Evolutionary conservation across 2,797 vertebrate genomes (phyloP).

Genomic region (Sebastes diaconus): DNA sequence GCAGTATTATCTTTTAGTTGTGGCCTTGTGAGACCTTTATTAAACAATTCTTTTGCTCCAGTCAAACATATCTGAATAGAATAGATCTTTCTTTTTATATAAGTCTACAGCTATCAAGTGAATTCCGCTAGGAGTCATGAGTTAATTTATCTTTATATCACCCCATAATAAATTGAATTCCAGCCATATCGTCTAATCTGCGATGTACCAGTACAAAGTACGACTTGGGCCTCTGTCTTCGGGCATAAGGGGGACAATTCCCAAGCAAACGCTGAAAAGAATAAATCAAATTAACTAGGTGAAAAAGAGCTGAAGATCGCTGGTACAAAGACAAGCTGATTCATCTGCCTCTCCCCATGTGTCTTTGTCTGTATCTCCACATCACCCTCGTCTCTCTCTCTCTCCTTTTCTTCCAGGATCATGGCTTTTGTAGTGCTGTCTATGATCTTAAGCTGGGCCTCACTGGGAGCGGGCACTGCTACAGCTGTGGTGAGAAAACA

Average conservation of each 20-base stretch:
- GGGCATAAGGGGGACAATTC: slow-evolving; percentile 20
- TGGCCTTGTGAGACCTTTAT: slow-evolving; percentile 1
- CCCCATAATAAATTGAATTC: slow-evolving; percentile 24
- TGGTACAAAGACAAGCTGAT: slow-evolving; percentile 34
- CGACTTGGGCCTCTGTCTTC: slow-evolving; percentile 13
- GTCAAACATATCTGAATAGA: slow-evolving; percentile 8
- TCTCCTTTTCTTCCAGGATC: slow-evolving; percentile 79
- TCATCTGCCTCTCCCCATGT: slow-evolving; percentile 34
- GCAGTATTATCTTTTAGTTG: slow-evolving; percentile 2
- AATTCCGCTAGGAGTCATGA: slow-evolving; percentile 22
- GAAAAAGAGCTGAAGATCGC: slow-evolving; percentile 25
- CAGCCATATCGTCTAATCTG: slow-evolving; percentile 9
- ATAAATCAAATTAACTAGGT: slow-evolving; percentile 45
- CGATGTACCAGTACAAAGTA: slow-evolving; percentile 3
- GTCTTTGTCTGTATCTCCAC: slow-evolving; percentile 14
- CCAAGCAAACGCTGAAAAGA: slow-evolving; percentile 24
- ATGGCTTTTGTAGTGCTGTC: slow-evolving; percentile 86
- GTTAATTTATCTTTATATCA: slow-evolving; percentile 29
- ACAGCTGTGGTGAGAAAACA: slow-evolving; percentile 88
- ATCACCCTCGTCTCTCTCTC: neutral
- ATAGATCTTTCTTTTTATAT: neutral
- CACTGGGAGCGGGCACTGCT: slow-evolving; percentile 83
- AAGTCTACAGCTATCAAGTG: neutral
- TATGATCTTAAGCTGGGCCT: slow-evolving; percentile 91
- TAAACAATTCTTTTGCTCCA: slow-evolving; percentile 3